Evolutionary conservation across 2,797 vertebrate species (phyloP).

Genomic region (Pristis pectinata): DNA sequence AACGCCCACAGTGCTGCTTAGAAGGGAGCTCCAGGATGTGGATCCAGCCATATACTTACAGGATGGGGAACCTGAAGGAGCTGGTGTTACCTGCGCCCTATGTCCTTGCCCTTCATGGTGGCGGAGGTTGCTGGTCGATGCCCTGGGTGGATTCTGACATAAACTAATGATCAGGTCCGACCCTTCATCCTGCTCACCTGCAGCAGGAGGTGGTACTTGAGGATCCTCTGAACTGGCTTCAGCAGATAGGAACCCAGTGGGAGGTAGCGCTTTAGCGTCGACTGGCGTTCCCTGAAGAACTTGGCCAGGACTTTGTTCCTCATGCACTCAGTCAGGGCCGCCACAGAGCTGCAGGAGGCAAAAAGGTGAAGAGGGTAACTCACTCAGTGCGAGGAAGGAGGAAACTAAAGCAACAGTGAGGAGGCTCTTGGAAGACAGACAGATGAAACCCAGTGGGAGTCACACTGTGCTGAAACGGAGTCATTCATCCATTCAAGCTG

Average conservation of each 20-base stretch:
- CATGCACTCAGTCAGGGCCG: slow-evolving; percentile 84
- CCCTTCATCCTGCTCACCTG: slow-evolving; percentile 64
- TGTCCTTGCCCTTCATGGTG: background rate
- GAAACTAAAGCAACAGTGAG: too few relatives aligned
- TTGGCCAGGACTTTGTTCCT: slow-evolving; percentile 80
- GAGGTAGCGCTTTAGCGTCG: slow-evolving; percentile 71
- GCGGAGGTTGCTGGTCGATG: background rate
- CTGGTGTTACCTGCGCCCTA: too few relatives aligned
- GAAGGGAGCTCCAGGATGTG: too few relatives aligned
- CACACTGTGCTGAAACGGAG: background rate
- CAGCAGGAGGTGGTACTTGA: slow-evolving; percentile 92
- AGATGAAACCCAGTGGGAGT: background rate
- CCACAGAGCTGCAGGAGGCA: slow-evolving; percentile 71
- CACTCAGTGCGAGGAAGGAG: background rate
- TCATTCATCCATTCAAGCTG: background rate
- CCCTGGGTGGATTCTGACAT: background rate
- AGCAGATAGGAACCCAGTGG: slow-evolving; percentile 88
- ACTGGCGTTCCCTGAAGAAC: slow-evolving; percentile 87
- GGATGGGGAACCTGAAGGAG: too few relatives aligned
- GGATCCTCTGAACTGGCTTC: slow-evolving; percentile 92
- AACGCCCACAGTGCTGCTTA: too few relatives aligned
- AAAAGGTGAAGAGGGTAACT: background rate
- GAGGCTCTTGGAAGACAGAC: background rate
- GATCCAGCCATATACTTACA: too few relatives aligned
- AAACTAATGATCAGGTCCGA: background rate